A percentile compares a stretch with the other conserved stretches of the same genome.
These are phyloP conservation scores for Acanthisitta chloris DNA, from an alignment of 2,113 vertebrate genomes.

Conservation along the genomic window DNA sequence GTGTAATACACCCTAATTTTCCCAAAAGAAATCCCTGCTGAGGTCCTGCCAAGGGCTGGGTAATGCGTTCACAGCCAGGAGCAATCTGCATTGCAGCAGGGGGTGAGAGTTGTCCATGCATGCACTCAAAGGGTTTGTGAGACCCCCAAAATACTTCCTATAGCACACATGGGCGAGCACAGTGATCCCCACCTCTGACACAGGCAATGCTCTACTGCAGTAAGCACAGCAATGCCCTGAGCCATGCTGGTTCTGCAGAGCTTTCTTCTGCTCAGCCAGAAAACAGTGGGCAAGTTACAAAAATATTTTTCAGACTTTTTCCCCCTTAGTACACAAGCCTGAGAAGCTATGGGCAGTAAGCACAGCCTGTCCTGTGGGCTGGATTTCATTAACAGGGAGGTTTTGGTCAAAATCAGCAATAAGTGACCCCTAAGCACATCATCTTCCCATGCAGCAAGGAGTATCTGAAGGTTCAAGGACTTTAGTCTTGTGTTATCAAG, in stretches of 20 bases:
- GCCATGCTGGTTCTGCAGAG: rapidly evolving
- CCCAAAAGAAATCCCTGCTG: not conserved
- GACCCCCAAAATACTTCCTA: not conserved
- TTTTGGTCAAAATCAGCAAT: not conserved
- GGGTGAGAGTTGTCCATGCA: not conserved
- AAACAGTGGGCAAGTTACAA: not conserved
- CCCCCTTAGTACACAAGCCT: not conserved
- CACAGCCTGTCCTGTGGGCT: not conserved
- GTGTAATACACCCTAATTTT: not conserved
- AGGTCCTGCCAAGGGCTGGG: not conserved
- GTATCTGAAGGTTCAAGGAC: not conserved
- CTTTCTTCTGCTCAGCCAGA: not conserved
- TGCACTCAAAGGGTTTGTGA: not conserved
- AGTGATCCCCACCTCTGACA: rapidly evolving
- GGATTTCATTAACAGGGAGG: not conserved
- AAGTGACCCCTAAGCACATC: not conserved
- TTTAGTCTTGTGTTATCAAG: not conserved
- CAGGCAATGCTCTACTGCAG: rapidly evolving
- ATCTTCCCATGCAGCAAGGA: not conserved
- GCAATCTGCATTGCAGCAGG: rapidly evolving
- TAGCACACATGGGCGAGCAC: not conserved
- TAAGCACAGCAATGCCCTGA: not conserved
- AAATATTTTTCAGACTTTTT: not conserved
- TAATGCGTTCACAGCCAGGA: not conserved
- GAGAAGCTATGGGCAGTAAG: not conserved